phyloP scores from a whole-genome alignment of 2,888 invertebrate genomes.

The Sussaba pulchella region DNA sequence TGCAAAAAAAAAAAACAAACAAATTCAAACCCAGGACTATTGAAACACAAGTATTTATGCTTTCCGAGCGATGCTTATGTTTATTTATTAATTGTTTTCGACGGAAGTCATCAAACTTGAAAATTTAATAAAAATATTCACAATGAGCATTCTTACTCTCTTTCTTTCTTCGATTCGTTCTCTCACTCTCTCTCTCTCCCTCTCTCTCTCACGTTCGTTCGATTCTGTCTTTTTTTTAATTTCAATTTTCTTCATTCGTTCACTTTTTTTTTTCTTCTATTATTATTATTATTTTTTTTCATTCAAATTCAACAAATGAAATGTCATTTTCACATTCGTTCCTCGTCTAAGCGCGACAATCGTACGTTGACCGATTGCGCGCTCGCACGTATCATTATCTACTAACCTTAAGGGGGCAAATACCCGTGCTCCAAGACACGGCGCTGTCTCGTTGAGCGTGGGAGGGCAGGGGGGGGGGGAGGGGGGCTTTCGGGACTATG shows the following conservation, averaged over 20 bases:
- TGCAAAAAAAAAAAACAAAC: too few relatives aligned
- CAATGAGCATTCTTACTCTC: slow-evolving; percentile 83
- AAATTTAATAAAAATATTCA: slow-evolving; percentile 85
- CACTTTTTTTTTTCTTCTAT: slow-evolving; percentile 27
- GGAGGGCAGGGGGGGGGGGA: slow-evolving; percentile 8
- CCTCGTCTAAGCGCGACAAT: slow-evolving; percentile 63
- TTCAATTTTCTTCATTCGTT: slow-evolving; percentile 45
- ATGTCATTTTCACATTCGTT: slow-evolving; percentile 71
- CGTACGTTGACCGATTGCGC: slow-evolving; percentile 63
- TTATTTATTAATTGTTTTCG: slow-evolving; percentile 84
- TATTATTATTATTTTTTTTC: slow-evolving; percentile 30
- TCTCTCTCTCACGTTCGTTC: slow-evolving; percentile 62
- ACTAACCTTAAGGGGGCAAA: slow-evolving; percentile 61
- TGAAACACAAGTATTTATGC: slow-evolving; percentile 57
- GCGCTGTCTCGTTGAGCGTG: slow-evolving; percentile 51
- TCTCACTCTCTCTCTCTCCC: slow-evolving; percentile 78
- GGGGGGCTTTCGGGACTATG: slow-evolving; percentile 61
- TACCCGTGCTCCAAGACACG: slow-evolving; percentile 60
- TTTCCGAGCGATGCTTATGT: slow-evolving; percentile 82
- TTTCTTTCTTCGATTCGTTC: slow-evolving; percentile 76
- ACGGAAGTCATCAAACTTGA: slow-evolving; percentile 84
- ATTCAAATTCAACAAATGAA: slow-evolving; percentile 39
- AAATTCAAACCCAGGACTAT: too few relatives aligned
- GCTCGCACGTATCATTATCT: slow-evolving; percentile 64
- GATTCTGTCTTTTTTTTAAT: slow-evolving; percentile 56